A percentile compares a stretch with the other conserved stretches of the same genome.
phyloP scores from a whole-genome alignment of 2,797 vertebrate species.

The Falco berigora region DNA sequence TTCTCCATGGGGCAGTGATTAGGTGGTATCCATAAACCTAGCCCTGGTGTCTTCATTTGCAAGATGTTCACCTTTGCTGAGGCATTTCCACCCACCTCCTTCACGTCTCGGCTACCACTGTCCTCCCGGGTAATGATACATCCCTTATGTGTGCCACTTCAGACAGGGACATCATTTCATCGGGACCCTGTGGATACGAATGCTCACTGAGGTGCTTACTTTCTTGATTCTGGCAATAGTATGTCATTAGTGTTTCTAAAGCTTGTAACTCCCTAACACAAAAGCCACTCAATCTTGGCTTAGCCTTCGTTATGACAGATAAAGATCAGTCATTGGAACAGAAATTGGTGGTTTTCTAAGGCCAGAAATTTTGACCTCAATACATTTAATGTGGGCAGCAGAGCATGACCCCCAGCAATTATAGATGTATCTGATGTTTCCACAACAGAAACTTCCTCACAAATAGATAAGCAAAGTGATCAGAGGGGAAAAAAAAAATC shows the following conservation, averaged over 20 bases:
- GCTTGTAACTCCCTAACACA: neutral
- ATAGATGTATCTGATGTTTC: neutral
- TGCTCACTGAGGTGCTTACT: neutral
- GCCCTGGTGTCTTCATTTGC: neutral
- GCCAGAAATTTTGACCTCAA: constrained; percentile 13
- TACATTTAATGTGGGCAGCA: constrained; percentile 12
- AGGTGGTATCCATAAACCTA: neutral
- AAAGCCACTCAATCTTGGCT: neutral
- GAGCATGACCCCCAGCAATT: neutral
- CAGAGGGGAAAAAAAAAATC: neutral
- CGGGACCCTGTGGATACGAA: neutral
- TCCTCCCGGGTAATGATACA: neutral
- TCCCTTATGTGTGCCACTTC: neutral
- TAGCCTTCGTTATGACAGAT: neutral
- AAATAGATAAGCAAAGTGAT: neutral
- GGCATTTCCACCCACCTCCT: neutral
- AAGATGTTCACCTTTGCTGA: neutral
- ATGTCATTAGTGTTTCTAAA: neutral
- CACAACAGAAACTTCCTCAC: neutral
- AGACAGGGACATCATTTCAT: neutral
- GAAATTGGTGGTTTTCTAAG: neutral
- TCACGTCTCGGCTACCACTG: neutral
- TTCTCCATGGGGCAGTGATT: neutral
- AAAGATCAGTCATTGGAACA: constrained; percentile 12
- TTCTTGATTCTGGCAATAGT: neutral